Evolutionary conservation across 1,140 invertebrate genomes (phyloP).

Genomic region (Diuraphis noxia): DNA sequence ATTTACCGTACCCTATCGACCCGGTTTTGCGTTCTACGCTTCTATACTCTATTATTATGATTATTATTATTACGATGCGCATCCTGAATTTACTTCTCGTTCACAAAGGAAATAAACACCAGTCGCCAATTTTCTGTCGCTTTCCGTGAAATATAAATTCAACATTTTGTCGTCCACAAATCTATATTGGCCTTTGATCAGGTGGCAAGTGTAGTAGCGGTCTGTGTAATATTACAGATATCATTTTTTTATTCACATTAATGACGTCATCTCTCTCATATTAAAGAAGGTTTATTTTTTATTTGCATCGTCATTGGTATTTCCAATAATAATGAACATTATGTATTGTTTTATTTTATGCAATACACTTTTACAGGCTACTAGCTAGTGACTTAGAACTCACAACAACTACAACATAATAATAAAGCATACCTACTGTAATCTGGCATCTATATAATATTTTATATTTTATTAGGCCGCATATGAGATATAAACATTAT

Average conservation of each 20-base stretch:
- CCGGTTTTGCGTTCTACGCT: conserved; percentile 40
- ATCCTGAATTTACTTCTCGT: conserved; percentile 25
- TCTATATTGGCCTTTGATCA: not conserved
- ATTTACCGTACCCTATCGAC: conserved; percentile 53
- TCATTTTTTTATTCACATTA: not conserved
- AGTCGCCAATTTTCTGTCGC: not conserved
- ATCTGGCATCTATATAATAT: not conserved
- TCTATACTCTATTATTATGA: not conserved
- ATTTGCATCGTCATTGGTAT: conserved; percentile 29
- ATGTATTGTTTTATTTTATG: not conserved
- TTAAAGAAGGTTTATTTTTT: conserved; percentile 25
- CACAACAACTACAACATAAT: no score
- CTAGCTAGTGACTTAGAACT: not conserved
- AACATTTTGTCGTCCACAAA: not conserved
- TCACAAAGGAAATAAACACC: conserved; percentile 11
- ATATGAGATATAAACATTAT: not conserved
- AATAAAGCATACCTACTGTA: no score
- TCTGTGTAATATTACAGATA: not conserved
- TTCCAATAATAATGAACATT: conserved; percentile 8
- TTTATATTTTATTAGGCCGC: not conserved
- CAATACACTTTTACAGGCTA: not conserved
- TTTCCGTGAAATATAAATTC: not conserved
- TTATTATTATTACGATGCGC: conserved; percentile 27
- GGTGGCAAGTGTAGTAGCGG: not conserved
- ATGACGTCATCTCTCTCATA: conserved; percentile 17